These are phyloP conservation scores for Pogonocichla stellata DNA, from an alignment of 2,113 vertebrate species.

Conservation along the genomic window DNA sequence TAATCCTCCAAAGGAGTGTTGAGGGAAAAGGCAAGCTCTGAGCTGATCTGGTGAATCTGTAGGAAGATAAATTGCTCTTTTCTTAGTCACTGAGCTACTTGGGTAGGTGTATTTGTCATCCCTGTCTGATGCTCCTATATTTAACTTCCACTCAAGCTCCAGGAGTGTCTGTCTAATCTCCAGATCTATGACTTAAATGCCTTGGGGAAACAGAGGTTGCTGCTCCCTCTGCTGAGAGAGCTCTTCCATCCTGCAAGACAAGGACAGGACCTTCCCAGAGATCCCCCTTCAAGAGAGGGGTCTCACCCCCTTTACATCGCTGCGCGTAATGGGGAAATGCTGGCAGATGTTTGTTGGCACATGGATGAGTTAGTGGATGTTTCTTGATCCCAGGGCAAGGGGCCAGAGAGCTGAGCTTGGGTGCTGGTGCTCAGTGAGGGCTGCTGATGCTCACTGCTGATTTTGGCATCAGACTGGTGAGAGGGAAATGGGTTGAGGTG, in stretches of 20 bases:
- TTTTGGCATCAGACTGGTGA: not conserved
- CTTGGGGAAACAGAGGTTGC: not conserved
- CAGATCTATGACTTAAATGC: not conserved
- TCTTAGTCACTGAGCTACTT: not conserved
- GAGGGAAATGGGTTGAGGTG: not conserved
- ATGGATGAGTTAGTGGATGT: not conserved
- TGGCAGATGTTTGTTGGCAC: not conserved
- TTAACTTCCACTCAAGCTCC: not conserved
- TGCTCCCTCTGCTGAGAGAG: not conserved
- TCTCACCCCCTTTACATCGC: not conserved
- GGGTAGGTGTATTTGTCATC: not conserved
- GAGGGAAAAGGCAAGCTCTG: not conserved
- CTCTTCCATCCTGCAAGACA: not conserved
- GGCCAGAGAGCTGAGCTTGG: not conserved
- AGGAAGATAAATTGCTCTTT: not conserved
- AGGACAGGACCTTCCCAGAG: not conserved
- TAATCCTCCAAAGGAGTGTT: not conserved
- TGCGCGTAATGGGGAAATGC: not conserved
- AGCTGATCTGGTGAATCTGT: not conserved
- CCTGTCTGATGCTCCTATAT: not conserved
- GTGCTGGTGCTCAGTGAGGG: not conserved
- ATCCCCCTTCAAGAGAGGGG: not conserved
- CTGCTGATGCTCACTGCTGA: not conserved
- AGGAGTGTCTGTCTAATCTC: not conserved
- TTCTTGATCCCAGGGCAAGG: not conserved